Conservation (phyloP, 2,797 vertebrate genomes). For the Netta rufina region DNA sequence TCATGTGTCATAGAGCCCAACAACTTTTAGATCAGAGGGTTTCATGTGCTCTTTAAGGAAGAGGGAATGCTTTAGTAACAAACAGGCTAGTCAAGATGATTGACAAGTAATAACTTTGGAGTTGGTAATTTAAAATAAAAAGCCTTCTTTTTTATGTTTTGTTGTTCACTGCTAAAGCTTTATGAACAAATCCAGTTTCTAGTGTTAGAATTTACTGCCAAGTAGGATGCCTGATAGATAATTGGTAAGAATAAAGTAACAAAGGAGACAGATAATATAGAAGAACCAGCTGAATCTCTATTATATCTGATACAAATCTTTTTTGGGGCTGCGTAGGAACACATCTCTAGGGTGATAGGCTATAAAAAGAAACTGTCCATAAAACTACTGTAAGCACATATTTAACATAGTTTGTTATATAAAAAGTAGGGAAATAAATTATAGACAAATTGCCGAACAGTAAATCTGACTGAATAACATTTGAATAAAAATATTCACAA, state of each 20-base stretch:
- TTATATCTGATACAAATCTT: constrained; percentile 21
- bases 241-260: background rate
- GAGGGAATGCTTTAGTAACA: background rate
- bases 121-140: background rate
- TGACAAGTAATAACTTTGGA: background rate
- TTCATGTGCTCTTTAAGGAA: background rate
- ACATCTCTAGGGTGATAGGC: constrained; percentile 12
- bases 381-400: constrained; percentile 38
- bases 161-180: background rate
- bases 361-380: constrained; percentile 57
- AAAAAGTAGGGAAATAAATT: constrained; percentile 49
- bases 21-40: background rate
- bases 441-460: constrained; percentile 33
- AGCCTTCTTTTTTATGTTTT: background rate
- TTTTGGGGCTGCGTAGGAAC: constrained; percentile 49
- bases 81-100: background rate
- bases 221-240: background rate
- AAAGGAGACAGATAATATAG: background rate
- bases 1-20: background rate
- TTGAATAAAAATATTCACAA: constrained; percentile 21
- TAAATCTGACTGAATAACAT: background rate
- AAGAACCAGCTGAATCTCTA: constrained; percentile 13
- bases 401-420: constrained; percentile 37
- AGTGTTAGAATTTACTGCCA: background rate
- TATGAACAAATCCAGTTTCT: background rate